Percentiles rank a stretch among this genome's conserved stretches.
These are phyloP conservation scores for Sarcophaga caerulescens DNA, from an alignment of 2,888 invertebrate species.

Conservation along the genomic window DNA sequence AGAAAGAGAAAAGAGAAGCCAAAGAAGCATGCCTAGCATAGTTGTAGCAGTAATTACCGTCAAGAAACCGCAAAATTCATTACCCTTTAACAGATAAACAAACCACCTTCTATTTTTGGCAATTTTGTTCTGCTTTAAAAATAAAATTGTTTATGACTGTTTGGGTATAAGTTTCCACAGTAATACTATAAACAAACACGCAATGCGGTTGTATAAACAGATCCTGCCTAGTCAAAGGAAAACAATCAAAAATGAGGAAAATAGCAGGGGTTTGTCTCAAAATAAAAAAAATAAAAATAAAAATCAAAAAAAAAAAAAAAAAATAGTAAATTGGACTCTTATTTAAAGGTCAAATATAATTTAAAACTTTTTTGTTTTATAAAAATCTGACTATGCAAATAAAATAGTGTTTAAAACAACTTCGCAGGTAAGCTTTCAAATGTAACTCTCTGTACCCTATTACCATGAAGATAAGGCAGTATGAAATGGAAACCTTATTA, in stretches of 20 bases:
- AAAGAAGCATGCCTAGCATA: background rate
- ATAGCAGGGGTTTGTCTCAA: background rate
- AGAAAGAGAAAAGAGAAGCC: no score
- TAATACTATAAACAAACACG: slow-evolving; percentile 28
- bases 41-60: background rate
- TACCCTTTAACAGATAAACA: background rate
- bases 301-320: background rate
- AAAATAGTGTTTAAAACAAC: no score
- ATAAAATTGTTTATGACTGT: no score
- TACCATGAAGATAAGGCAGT: no score
- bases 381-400: background rate
- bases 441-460: no score
- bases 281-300: no score
- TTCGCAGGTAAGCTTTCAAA: no score
- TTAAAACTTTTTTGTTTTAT: background rate
- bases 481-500: background rate
- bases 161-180: background rate
- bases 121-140: background rate
- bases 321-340: background rate
- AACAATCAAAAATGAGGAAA: background rate
- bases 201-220: slow-evolving; percentile 10
- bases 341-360: slow-evolving; percentile 3
- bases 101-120: slow-evolving; percentile 50
- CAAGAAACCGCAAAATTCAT: background rate
- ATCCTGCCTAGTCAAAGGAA: background rate